Percentiles rank a stretch among this genome's conserved stretches.
Conservation (phyloP, 1,140 invertebrate species). For the Sinonovacula constricta region DNA sequence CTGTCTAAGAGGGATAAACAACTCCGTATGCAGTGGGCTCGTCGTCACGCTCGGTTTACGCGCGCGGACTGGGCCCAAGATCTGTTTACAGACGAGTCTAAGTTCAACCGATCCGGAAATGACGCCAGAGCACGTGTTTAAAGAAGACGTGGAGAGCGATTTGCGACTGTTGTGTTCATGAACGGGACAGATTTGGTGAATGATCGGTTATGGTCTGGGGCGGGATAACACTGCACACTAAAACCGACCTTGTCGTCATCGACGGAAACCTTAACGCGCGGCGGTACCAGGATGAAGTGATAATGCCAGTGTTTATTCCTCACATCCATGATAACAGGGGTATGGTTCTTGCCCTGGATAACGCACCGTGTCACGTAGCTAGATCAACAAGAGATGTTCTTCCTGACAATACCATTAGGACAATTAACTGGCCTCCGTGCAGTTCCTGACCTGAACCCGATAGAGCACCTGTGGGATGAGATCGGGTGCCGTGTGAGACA, state of each 20-base stretch:
- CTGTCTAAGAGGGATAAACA: neutral
- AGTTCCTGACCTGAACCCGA: too few species aligned
- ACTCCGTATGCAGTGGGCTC: too few species aligned
- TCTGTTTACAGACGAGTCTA: neutral
- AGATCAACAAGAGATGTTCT: too few species aligned
- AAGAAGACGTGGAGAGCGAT: neutral
- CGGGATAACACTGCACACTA: constrained; percentile 1
- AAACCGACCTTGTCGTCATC: neutral
- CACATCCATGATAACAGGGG: neutral
- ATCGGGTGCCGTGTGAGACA: too few species aligned
- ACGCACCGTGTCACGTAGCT: too few species aligned
- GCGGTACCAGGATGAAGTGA: constrained; percentile 1
- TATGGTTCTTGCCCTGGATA: too few species aligned
- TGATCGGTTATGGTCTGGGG: constrained; percentile 1
- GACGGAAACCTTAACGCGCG: constrained; percentile 5
- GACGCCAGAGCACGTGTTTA: constrained; percentile 1
- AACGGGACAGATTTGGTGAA: constrained; percentile 1
- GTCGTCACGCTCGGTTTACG: neutral
- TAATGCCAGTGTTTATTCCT: neutral
- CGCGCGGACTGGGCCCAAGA: neutral
- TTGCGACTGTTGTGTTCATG: neutral
- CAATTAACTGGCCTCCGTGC: too few species aligned
- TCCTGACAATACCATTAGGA: too few species aligned
- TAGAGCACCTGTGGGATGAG: too few species aligned
- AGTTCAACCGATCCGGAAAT: neutral